Evolutionary conservation across 1,140 invertebrate genomes (phyloP), one percentile per base, ranked within the genome.

Genomic region (Drosophila suzukii): DNA sequence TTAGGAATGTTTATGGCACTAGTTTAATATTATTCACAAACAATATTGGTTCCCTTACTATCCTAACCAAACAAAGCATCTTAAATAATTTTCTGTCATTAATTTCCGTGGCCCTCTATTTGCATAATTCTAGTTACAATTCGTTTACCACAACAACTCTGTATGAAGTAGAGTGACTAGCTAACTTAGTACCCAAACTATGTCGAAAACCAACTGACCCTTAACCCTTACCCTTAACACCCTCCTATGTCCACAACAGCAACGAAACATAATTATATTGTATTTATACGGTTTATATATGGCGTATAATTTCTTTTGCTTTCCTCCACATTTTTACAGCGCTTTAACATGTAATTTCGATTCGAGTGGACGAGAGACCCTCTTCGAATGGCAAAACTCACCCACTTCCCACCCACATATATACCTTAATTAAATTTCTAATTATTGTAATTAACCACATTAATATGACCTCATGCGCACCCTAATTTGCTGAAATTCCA

Each of bases 391-490:
- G 60, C 65, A 51, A 72, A 39, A 55, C 57, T 54, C 24, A 41
- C 38, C 20, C 13, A 43, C 56, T 43, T 15, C 15, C 43, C 56
- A 60, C 41, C 60, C 73, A 63, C 62, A 75, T 43, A 70, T 75
- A 80, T 79, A 80, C 84, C 83, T 84, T 89, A 84, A 88, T 88
- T 88, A 88, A 88, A 88, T 89, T 89, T 89, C 84, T 88, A 88
- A 88, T 88, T 88, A 88, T 88, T 88, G 84, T 88, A 88, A 88
- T 88, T 88, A 88, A 88, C 84, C 84, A 88, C 84, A 88, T 88
- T 88, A 88, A 88, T 88, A 88, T 88, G 84, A 88, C 84, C 84
- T 88, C 84, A 88, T 88, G 84, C 85, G 77, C 80, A 89, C 84
- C 84, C 84, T 84, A 88, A 88, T 89, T 86, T 88, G 83, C 75